Base-by-base conservation (phyloP, 2,888 invertebrate species). In the Scaptomyza tumidula region DNA sequence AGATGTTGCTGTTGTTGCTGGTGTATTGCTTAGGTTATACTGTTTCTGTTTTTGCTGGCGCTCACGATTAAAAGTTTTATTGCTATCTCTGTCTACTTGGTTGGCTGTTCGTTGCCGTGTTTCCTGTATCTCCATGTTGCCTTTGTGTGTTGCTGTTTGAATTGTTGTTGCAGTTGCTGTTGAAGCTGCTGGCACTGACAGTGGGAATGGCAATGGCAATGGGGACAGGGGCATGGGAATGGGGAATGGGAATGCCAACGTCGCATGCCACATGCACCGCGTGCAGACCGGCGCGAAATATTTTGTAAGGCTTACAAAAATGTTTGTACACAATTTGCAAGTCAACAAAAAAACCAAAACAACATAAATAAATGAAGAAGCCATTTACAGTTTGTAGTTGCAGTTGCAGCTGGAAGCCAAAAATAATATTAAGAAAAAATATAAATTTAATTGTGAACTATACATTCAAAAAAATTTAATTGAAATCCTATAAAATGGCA, bases 81-180 rank as follows among this genome's bases (percentile, higher is more conserved):
- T 41, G 68, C 78, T 53, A 58, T 56, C 65, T 73, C 77, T 63
- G 54, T 67, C 63, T 65, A 27, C 63, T 44, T 62, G 68, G 9
- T 60, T 37, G 13, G 39, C 9, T 39, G 39, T 41, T 41, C 16
- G 64, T 50, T 52, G 75, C 52, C 50, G 58, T 52, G 86, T 88
- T 86, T 86, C 89, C 86, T 88, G 86, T 88, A 86, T 85, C 74
- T 78, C 64, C 77, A 81, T 81, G 81, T 86, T 70, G 67, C 44
- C 24, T 24, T 24, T 24, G 24, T 24, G 24, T 24, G 24, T 24
- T 24, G 24, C 24, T 61, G 66, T 70, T 77, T 59, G 62, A 57
- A 41, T 71, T 66, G 73, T 54, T 61, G 62, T 55, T 59, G 77
- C 37, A 29, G 59, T 24, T 59, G 77, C 37, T 24, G 59, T 24